Conservation (phyloP, 1,140 invertebrate genomes). For the Physella acuta region DNA sequence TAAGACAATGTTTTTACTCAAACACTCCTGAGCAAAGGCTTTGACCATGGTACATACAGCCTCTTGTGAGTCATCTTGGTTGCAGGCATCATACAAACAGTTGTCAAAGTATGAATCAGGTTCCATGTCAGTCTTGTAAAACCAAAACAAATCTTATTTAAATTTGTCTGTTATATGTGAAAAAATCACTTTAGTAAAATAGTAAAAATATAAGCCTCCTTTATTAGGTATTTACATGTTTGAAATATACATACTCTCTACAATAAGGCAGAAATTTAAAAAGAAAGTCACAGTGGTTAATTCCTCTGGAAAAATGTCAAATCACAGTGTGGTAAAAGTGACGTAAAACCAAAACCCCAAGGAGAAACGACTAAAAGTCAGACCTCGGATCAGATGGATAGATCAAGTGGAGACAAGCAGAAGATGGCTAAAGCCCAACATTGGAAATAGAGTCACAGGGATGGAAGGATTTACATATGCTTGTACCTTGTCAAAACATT, state of each 20-base stretch:
- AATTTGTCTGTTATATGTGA: too few relatives aligned
- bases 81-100: neutral
- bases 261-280: neutral
- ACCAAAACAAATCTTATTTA: too few relatives aligned
- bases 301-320: too few relatives aligned
- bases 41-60: neutral
- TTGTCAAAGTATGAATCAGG: neutral
- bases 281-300: too few relatives aligned
- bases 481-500: neutral
- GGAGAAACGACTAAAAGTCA: too few relatives aligned
- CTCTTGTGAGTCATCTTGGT: neutral
- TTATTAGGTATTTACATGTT: too few relatives aligned
- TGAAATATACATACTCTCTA: neutral
- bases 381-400: too few relatives aligned
- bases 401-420: too few relatives aligned
- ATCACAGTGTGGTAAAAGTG: too few relatives aligned
- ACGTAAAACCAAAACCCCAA: too few relatives aligned
- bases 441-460: neutral
- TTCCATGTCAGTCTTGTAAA: neutral
- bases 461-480: neutral
- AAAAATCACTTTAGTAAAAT: neutral
- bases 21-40: neutral
- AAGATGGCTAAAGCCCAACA: neutral
- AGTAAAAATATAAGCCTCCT: too few relatives aligned
- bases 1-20: neutral